Evolutionary conservation across 2,888 invertebrate species (phyloP), one percentile per base, ranked within the genome.

Genomic region (Drosophila pegasa): DNA sequence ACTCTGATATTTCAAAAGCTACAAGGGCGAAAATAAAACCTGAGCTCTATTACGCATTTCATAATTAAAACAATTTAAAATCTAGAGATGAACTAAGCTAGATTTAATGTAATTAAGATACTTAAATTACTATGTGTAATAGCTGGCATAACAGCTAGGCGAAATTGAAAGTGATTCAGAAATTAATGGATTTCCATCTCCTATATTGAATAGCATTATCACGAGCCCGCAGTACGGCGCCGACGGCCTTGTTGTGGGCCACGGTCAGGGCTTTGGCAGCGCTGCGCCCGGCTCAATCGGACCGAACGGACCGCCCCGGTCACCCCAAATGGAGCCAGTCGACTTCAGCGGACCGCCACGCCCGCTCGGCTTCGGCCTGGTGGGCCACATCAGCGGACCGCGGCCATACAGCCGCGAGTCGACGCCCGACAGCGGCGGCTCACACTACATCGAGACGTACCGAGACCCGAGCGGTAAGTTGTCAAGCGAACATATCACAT

Each of bases 361-460:
- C 89, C 94, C 94, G 57, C 93, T 94, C 77, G 94, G 94, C 92
- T 95, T 94, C 91, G 92, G 92, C 8, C 72, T 92, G 60, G 92
- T 92, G 33, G 92, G 92, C 35, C 92, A 92, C 93, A 94, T 96
- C 82, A 94, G 96, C 61, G 95, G 95, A 25, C 94, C 94, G 6
- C 93, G 94, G 25, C 93, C 90, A 12, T 97, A 97, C 92, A 97
- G 97, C 93, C 94, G 97, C 87, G 97, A 97, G 93, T 97, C 97
- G 71, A 97, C 97, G 55, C 97, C 97, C 4, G 97, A 97, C 92
- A 97, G 96, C 89, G 97, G 97, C 54, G 97, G 96, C 67, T 97
- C 97, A 59, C 97, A 97, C 93, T 97, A 97, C 92, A 95, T 97
- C 93, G 97, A 97, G 92, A 96, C 96, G 71, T 97, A 97, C 92